Base-by-base conservation (phyloP, 2,797 vertebrate species). In the Danio jaintianensis region DNA sequence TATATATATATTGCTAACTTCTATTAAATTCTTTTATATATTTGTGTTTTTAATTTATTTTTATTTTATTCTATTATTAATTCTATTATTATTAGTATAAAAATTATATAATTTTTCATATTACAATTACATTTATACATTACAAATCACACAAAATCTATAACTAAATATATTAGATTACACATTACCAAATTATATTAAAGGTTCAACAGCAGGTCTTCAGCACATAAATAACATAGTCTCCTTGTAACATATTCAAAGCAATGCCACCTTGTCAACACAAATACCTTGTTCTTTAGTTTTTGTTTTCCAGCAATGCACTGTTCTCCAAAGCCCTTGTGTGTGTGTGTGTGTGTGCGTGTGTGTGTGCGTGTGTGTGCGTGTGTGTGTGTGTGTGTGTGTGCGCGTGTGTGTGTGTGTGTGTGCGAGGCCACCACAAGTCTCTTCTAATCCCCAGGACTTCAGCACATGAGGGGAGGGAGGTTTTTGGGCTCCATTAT, bases 391-490 rank as follows among this genome's bases (percentile, higher is more conserved):
- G n/a, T n/a, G n/a, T n/a, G n/a, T n/a, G n/a, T 1, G 29, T n/a
- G n/a, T n/a, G n/a, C n/a, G n/a, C n/a, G n/a, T n/a, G n/a, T 29
- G 1, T n/a, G n/a, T n/a, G n/a, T 29, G 29, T 29, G 29, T 29
- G 29, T 3, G 29, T 1, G 29, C 76, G 78, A 50, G 48, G 40
- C 56, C 36, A 78, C 15, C 76, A n/a, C 56, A 70, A 82, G 77
- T 75, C 72, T 68, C 71, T 29, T 61, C 56, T 85, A 86, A 86
- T 86, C 83, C 82, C 76, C 74, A 22, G 59, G 67, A 63, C 43
- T 79, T 75, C 75, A 78, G 90, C 83, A 76, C 89, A 92, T 90
- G 91, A 91, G 92, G 92, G 92, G 93, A 92, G 89, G 91, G 93
- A 94, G 93, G 92, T 93, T 91, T 86, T 78, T 75, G 73, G 86